phyloP scores from a whole-genome alignment of 2,888 invertebrate genomes.

The Acanthopleura granulata region DNA sequence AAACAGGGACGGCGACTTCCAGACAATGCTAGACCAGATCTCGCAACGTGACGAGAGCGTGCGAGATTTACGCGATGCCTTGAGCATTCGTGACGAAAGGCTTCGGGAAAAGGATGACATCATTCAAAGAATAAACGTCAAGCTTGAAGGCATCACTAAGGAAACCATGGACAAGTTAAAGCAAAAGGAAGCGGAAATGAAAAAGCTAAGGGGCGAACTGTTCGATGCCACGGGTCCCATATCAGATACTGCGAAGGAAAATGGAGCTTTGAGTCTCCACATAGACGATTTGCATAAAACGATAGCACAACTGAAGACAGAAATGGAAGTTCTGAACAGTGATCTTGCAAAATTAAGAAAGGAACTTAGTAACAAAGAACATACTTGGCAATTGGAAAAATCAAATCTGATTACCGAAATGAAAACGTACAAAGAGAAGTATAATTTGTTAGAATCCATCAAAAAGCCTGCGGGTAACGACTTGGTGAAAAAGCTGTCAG shows the following conservation, averaged over 20 bases:
- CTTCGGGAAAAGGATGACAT: constrained; percentile 64
- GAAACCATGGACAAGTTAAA: constrained; percentile 46
- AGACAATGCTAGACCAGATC: constrained; percentile 52
- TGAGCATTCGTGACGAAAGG: constrained; percentile 58
- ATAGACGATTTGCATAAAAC: constrained; percentile 1
- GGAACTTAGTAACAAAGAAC: constrained; percentile 18
- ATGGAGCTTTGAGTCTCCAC: constrained; percentile 24
- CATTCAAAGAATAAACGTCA: constrained; percentile 49
- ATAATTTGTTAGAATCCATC: not conserved
- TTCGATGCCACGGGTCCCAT: constrained; percentile 16
- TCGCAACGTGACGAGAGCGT: constrained; percentile 51
- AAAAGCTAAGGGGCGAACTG: constrained; percentile 41
- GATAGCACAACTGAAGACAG: constrained; percentile 40
- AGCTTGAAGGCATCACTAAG: constrained; percentile 52
- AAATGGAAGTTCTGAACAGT: constrained; percentile 44
- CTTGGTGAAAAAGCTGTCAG: not conserved
- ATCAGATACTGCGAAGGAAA: constrained; percentile 51
- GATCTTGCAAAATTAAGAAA: constrained; percentile 47
- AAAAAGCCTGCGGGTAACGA: not conserved
- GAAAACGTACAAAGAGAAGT: constrained; percentile 9
- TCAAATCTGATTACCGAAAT: constrained; percentile 14
- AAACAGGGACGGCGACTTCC: constrained; percentile 35
- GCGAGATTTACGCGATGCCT: constrained; percentile 49
- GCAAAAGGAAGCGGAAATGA: constrained; percentile 47
- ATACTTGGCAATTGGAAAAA: constrained; percentile 17